A percentile compares a stretch with the other conserved stretches of the same genome.
Conservation (phyloP, 1,140 invertebrate species). For the Apis cerana region DNA sequence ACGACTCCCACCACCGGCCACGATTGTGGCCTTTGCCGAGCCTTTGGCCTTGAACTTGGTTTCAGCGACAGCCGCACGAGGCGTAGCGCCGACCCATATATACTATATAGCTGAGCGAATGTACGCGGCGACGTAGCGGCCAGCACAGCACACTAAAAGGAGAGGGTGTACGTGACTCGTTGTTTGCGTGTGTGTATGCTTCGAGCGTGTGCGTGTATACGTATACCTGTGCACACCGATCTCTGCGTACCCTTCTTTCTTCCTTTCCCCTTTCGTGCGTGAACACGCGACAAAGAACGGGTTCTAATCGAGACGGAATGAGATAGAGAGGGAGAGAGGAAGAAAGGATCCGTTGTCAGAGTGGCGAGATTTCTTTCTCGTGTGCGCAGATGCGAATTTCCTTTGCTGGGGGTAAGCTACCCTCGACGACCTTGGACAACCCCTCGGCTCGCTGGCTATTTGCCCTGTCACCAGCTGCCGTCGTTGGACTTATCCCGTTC, state of each 20-base stretch:
- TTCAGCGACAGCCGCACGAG: conserved; percentile 81
- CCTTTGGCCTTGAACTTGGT: conserved; percentile 88
- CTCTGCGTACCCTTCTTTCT: background rate
- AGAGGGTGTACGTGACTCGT: conserved; percentile 9
- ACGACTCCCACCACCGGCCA: conserved; percentile 74
- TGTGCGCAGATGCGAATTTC: conserved; percentile 64
- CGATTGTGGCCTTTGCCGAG: conserved; percentile 81
- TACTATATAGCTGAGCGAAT: conserved; percentile 59
- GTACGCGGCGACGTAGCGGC: conserved; percentile 53
- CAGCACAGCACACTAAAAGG: background rate
- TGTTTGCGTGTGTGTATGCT: background rate
- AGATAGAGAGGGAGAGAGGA: background rate
- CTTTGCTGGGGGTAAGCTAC: conserved; percentile 66
- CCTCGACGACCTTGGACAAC: conserved; percentile 68
- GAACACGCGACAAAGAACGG: conserved; percentile 17
- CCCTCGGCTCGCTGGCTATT: conserved; percentile 52
- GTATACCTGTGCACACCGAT: background rate
- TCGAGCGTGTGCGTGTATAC: background rate
- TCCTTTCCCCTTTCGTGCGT: background rate
- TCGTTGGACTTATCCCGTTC: conserved; percentile 55
- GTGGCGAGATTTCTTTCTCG: conserved; percentile 5
- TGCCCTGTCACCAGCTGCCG: conserved; percentile 61
- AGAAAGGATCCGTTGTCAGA: conserved; percentile 3
- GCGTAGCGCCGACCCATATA: conserved; percentile 79
- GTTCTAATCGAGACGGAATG: background rate